A percentile compares a stretch with the other conserved stretches of the same genome.
phyloP scores from a whole-genome alignment of 1,140 invertebrate species.

The Lasioglossum baleicum region DNA sequence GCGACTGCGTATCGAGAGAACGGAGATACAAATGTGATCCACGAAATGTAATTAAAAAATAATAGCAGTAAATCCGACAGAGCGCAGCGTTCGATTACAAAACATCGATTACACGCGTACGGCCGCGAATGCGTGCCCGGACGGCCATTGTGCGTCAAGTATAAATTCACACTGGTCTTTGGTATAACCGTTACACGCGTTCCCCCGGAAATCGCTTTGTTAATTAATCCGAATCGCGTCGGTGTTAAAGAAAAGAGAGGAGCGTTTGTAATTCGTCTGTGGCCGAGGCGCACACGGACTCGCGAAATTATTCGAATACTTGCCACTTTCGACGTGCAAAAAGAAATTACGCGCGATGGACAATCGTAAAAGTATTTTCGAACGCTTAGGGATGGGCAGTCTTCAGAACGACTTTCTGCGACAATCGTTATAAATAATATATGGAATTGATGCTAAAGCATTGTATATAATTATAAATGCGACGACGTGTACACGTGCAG shows the following conservation, averaged over 20 bases:
- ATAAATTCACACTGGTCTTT: background rate
- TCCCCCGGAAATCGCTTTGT: slow-evolving; percentile 12
- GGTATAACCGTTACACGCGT: slow-evolving; percentile 24
- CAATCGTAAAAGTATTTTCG: too few species aligned
- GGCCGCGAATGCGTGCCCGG: background rate
- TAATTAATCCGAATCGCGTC: slow-evolving; percentile 20
- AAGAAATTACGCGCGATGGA: too few species aligned
- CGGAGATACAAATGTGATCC: slow-evolving; percentile 39
- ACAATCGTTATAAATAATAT: too few species aligned
- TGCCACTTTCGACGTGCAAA: too few species aligned
- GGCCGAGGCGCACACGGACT: background rate
- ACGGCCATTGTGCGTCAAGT: background rate
- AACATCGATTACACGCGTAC: slow-evolving; percentile 13
- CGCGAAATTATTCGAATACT: too few species aligned
- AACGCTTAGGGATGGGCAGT: too few species aligned
- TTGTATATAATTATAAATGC: too few species aligned
- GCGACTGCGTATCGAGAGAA: slow-evolving; percentile 19
- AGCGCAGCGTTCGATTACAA: slow-evolving; percentile 42
- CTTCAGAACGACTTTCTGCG: too few species aligned
- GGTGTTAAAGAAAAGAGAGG: slow-evolving; percentile 12
- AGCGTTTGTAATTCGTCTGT: background rate
- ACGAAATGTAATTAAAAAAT: slow-evolving; percentile 59
- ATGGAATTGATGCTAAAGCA: too few species aligned
- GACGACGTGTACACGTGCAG: too few species aligned
- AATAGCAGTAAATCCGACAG: slow-evolving; percentile 46